A percentile compares a stretch with the other conserved stretches of the same genome.
phyloP scores from a whole-genome alignment of 1,140 invertebrate genomes.

The Steinernema khuongi region DNA sequence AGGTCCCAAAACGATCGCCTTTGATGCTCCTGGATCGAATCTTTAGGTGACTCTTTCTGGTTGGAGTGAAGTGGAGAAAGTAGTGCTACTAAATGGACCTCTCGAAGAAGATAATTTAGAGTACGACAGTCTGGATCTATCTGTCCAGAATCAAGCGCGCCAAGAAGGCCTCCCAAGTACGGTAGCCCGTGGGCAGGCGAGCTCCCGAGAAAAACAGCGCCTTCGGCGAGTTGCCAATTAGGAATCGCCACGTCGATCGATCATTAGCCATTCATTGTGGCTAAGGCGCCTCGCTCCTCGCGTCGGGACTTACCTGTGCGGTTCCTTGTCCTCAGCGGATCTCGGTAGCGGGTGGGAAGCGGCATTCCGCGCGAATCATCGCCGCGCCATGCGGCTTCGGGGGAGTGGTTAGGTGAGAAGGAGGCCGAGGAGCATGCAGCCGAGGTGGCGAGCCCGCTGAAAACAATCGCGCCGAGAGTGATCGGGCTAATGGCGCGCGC shows the following conservation, averaged over 20 bases:
- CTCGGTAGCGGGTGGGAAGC: conserved; percentile 3
- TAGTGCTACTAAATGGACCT: too few species aligned
- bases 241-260: background rate
- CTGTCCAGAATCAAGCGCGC: too few species aligned
- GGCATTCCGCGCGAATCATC: background rate
- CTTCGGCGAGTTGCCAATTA: background rate
- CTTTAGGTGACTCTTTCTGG: too few species aligned
- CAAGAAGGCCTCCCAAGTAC: too few species aligned
- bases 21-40: too few species aligned
- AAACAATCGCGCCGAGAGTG: conserved; percentile 4
- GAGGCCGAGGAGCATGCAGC: background rate
- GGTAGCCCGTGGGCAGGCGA: background rate
- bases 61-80: too few species aligned
- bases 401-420: background rate
- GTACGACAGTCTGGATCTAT: too few species aligned
- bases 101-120: too few species aligned
- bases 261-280: background rate
- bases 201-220: background rate
- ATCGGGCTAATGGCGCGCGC: conserved; percentile 10
- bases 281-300: background rate
- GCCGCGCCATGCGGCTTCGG: background rate
- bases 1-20: too few species aligned
- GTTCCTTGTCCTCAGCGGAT: background rate
- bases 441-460: background rate
- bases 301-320: background rate